Percentiles rank a stretch among this genome's conserved stretches.
phyloP scores from a whole-genome alignment of 1,140 invertebrate genomes.

The Argopecten irradians region DNA sequence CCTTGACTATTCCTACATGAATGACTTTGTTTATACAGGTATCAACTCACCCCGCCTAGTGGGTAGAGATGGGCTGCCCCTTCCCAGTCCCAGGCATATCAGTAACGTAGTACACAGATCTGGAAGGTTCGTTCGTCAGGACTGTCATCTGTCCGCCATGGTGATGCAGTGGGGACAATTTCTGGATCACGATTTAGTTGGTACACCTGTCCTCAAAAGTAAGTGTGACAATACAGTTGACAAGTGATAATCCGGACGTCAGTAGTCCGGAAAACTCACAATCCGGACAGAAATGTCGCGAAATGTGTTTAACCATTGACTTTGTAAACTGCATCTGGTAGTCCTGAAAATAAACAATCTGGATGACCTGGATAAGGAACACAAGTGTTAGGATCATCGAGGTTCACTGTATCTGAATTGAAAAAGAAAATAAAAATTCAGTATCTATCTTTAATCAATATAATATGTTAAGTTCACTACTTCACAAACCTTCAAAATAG shows the following conservation, averaged over 20 bases:
- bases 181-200: slow-evolving; percentile 92
- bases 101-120: slow-evolving; percentile 46
- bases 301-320: too few species aligned
- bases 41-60: background rate
- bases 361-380: background rate
- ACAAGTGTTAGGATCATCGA: too few species aligned
- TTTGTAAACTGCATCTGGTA: background rate
- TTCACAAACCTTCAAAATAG: background rate
- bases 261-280: too few species aligned
- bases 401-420: too few species aligned
- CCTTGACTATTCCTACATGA: too few species aligned
- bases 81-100: slow-evolving; percentile 46
- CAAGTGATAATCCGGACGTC: too few species aligned
- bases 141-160: slow-evolving; percentile 80
- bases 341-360: background rate
- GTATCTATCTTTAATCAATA: too few species aligned
- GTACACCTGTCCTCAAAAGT: slow-evolving; percentile 53
- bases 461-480: too few species aligned
- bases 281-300: too few species aligned
- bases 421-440: too few species aligned
- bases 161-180: slow-evolving; percentile 99
- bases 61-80: slow-evolving; percentile 1
- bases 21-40: background rate
- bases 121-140: background rate
- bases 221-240: too few species aligned